Evolutionary conservation across 2,888 invertebrate genomes (phyloP).

Genomic region (Lepidochrysops patricia): DNA sequence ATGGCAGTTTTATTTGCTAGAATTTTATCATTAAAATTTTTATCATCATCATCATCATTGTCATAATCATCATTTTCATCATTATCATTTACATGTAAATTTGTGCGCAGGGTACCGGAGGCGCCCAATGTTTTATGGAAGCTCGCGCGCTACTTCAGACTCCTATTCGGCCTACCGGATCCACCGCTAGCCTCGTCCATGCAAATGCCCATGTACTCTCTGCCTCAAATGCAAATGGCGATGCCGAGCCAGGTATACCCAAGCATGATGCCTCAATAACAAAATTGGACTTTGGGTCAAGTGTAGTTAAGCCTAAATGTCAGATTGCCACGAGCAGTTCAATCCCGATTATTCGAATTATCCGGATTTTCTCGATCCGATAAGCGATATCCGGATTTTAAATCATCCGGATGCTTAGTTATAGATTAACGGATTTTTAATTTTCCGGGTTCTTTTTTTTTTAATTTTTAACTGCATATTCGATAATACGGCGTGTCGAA

Average conservation of each 20-base stretch:
- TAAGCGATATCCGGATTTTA: conserved; percentile 22
- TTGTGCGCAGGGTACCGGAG: conserved; percentile 65
- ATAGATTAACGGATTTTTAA: not conserved
- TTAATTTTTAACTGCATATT: no score
- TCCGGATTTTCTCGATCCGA: conserved; percentile 46
- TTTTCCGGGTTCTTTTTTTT: no score
- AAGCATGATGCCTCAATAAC: conserved; percentile 49
- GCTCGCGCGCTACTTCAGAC: conserved; percentile 70
- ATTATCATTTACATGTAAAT: not conserved
- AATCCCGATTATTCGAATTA: not conserved
- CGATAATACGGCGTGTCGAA: no score
- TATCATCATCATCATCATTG: not conserved
- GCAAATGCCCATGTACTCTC: conserved; percentile 64
- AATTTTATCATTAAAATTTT: not conserved
- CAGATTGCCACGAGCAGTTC: conserved; percentile 54
- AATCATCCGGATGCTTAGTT: not conserved
- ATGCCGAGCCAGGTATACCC: conserved; percentile 31
- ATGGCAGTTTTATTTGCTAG: not conserved
- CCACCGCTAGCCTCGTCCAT: conserved; percentile 59
- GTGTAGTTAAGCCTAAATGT: conserved; percentile 61
- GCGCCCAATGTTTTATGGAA: conserved; percentile 72
- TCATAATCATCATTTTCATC: not conserved
- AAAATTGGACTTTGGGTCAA: conserved; percentile 70
- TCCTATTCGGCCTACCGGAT: conserved; percentile 62
- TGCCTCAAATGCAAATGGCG: conserved; percentile 54